Conservation (phyloP, 1,140 invertebrate species). For the Augochlora pura region DNA sequence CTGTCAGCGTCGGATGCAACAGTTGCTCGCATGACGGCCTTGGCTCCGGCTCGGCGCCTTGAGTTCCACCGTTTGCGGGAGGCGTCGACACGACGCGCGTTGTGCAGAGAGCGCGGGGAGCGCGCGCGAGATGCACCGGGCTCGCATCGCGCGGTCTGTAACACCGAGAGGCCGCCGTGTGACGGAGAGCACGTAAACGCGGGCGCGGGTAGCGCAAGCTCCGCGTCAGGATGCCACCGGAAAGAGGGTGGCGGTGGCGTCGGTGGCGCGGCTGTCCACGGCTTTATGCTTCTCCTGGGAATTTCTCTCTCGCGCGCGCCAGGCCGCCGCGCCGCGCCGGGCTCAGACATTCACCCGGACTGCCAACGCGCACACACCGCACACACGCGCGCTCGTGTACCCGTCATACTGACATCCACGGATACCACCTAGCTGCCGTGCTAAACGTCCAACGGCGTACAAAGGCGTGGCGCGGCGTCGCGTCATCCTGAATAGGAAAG, state of each 20-base stretch:
- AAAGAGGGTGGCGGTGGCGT: conserved; percentile 54
- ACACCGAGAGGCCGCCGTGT: too few relatives aligned
- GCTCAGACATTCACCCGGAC: conserved; percentile 38
- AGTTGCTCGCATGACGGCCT: conserved; percentile 68
- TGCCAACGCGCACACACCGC: not conserved
- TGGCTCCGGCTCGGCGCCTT: too few relatives aligned
- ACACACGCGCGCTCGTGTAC: not conserved
- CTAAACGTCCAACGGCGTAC: conserved; percentile 32
- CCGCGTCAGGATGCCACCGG: conserved; percentile 60
- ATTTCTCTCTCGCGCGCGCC: conserved; percentile 53
- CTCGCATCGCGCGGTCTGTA: too few relatives aligned
- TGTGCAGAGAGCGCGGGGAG: too few relatives aligned
- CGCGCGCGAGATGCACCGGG: too few relatives aligned
- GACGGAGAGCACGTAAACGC: conserved; percentile 57
- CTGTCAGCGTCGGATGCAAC: conserved; percentile 64
- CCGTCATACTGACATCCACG: not conserved
- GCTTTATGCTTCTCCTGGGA: conserved; percentile 64
- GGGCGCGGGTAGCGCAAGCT: conserved; percentile 46
- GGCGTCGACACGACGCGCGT: not conserved
- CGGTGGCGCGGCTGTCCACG: conserved; percentile 52
- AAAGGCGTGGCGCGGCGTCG: conserved; percentile 18
- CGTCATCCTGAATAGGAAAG: conserved; percentile 28
- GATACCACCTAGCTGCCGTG: not conserved
- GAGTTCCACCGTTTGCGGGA: conserved; percentile 26
- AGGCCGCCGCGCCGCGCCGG: not conserved